Evolutionary conservation across 1,140 invertebrate species (phyloP).

Genomic region (Aphidius gifuensis): DNA sequence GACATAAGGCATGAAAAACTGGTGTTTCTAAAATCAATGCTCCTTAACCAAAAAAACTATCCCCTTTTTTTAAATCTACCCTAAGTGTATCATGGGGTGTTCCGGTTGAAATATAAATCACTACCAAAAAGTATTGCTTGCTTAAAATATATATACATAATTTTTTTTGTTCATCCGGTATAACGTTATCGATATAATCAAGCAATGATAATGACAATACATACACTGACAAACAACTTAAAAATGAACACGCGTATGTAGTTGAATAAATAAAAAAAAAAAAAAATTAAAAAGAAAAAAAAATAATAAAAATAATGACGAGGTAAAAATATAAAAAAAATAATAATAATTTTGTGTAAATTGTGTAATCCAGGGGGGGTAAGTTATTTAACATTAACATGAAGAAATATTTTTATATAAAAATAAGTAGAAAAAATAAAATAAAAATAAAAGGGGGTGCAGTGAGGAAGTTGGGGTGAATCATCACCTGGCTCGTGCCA

Average conservation of each 20-base stretch:
- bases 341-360: not conserved
- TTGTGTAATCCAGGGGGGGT: slow-evolving; percentile 4
- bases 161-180: slow-evolving; percentile 38
- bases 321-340: slow-evolving; percentile 1
- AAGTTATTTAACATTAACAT: slow-evolving; percentile 9
- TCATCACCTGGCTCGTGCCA: slow-evolving; percentile 52
- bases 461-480: slow-evolving; percentile 38
- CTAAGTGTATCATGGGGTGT: slow-evolving; percentile 28
- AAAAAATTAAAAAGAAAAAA: not conserved
- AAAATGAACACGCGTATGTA: no score
- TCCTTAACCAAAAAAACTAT: slow-evolving; percentile 29
- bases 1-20: slow-evolving; percentile 22
- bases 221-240: no score
- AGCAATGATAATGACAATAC: not conserved
- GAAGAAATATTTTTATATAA: not conserved
- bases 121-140: slow-evolving; percentile 30
- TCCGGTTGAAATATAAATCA: slow-evolving; percentile 49
- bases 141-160: slow-evolving; percentile 22
- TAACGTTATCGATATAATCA: slow-evolving; percentile 26
- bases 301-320: not conserved
- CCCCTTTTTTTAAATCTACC: slow-evolving; percentile 23
- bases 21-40: slow-evolving; percentile 11
- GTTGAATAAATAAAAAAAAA: no score
- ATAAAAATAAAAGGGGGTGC: not conserved
- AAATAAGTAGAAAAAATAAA: slow-evolving; percentile 16